Conservation (phyloP, 2,113 vertebrate genomes). For the Melanerpes formicivorus region DNA sequence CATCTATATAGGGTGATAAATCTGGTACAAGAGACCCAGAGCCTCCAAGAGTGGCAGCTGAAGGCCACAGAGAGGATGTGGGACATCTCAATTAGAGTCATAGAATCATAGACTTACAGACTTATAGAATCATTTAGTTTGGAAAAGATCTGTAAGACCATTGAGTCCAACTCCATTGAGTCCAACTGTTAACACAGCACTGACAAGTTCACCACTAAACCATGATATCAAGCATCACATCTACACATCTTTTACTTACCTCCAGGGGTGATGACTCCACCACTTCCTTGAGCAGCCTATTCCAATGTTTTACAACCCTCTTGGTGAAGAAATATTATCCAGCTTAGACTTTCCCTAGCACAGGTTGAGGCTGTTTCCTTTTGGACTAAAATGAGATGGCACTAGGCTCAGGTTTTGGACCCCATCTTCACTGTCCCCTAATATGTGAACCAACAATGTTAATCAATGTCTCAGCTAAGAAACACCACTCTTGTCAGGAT, state of each 20-base stretch:
- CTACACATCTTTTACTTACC: background rate
- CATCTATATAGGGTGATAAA: background rate
- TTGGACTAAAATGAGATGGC: background rate
- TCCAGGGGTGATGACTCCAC: background rate
- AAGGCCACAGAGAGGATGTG: background rate
- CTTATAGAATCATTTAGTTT: background rate
- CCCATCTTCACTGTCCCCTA: background rate
- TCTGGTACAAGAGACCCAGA: background rate
- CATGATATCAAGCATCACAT: background rate
- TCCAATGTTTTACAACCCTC: background rate
- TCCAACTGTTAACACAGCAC: background rate
- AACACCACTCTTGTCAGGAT: background rate
- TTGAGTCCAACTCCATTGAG: fast-evolving
- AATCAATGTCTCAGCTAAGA: background rate
- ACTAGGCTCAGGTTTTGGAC: background rate
- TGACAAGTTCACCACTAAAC: background rate
- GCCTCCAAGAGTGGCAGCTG: background rate
- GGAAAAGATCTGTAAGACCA: background rate
- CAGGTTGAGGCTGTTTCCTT: background rate
- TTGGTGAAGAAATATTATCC: background rate
- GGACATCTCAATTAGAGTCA: background rate
- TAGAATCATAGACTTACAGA: background rate
- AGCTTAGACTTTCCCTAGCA: background rate
- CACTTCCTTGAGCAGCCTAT: background rate
- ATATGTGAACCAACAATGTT: background rate